Percentiles rank a stretch among this genome's conserved stretches.
These are phyloP conservation scores for Eidolon helvum DNA, from an alignment of 2,113 vertebrate genomes.

Conservation along the genomic window DNA sequence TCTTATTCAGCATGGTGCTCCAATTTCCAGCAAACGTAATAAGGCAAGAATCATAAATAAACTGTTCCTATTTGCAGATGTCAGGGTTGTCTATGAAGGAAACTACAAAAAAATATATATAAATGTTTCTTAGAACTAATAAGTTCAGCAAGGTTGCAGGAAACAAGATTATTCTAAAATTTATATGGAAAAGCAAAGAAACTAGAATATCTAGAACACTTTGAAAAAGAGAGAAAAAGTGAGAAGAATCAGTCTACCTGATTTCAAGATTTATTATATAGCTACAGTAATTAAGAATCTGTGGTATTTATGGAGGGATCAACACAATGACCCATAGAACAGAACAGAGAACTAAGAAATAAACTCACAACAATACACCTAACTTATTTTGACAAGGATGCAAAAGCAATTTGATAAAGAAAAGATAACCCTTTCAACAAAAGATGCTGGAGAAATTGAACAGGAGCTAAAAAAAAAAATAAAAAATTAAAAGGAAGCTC, in stretches of 20 bases:
- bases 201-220: not conserved
- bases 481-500: not conserved
- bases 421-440: not conserved
- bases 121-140: not conserved
- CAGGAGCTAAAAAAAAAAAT: not conserved
- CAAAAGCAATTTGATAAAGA: not conserved
- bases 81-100: not conserved
- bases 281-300: not conserved
- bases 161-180: not conserved
- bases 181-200: not conserved
- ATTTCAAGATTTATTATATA: not conserved
- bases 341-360: not conserved
- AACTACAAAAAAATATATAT: not conserved
- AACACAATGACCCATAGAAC: not conserved
- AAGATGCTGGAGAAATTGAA: not conserved
- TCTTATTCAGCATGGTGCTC: not conserved
- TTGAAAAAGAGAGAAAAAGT: not conserved
- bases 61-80: not conserved
- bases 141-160: not conserved
- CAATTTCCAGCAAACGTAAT: not conserved
- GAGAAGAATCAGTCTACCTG: not conserved
- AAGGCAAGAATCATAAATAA: not conserved
- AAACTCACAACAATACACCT: not conserved
- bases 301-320: not conserved
- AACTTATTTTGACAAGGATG: not conserved